A percentile compares a stretch with the other conserved stretches of the same genome.
These are phyloP conservation scores for Scomberomorus guttatus DNA, from an alignment of 2,797 vertebrate species.

Conservation along the genomic window DNA sequence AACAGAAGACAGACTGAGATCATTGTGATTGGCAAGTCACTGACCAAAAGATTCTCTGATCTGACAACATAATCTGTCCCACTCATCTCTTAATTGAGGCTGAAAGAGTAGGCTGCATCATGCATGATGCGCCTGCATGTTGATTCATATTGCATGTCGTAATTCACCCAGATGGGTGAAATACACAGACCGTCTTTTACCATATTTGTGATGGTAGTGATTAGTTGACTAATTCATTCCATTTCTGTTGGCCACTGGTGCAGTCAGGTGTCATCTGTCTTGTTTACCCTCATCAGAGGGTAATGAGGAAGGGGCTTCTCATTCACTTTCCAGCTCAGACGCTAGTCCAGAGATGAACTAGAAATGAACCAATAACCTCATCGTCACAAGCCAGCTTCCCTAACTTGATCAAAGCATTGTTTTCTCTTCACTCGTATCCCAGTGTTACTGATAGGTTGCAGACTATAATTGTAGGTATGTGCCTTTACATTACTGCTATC, in stretches of 20 bases:
- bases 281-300: not conserved
- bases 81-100: not conserved
- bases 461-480: too few relatives aligned
- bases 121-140: not conserved
- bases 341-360: not conserved
- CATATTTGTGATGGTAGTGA: not conserved
- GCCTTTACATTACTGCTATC: not conserved
- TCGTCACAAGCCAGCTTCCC: not conserved
- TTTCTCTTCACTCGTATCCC: not conserved
- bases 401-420: not conserved
- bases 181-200: not conserved
- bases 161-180: not conserved
- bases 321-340: not conserved
- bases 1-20: too few relatives aligned
- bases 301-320: not conserved
- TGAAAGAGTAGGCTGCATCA: not conserved
- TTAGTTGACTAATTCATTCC: not conserved
- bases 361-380: not conserved
- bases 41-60: not conserved
- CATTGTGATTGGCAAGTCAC: not conserved
- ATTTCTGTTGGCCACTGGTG: not conserved
- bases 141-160: not conserved
- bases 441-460: not conserved
- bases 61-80: not conserved
- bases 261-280: not conserved